A percentile compares a stretch with the other conserved stretches of the same genome.
Conservation (phyloP, 2,797 vertebrate genomes). For the Acropternis orthonyx region DNA sequence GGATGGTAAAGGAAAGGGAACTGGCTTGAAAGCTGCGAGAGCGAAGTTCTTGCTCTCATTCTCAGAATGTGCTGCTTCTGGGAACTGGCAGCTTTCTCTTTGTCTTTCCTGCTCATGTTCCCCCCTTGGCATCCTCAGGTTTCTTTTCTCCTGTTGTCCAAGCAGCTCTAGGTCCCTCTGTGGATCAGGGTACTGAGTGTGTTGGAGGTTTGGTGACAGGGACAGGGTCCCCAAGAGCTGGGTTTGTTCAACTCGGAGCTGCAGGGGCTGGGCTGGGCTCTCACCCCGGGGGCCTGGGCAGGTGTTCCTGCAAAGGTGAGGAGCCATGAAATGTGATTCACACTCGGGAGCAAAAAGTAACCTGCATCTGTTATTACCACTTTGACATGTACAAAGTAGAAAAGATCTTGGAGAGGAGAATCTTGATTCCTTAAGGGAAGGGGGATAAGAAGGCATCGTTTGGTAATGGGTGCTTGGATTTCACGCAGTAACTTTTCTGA, state of each 20-base stretch:
- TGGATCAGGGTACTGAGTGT: rapidly evolving
- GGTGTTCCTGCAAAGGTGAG: not conserved
- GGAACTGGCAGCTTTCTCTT: not conserved
- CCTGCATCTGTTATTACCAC: slow-evolving; percentile 3
- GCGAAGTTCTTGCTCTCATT: not conserved
- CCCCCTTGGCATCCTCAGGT: not conserved
- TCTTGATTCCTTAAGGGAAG: not conserved
- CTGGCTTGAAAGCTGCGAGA: not conserved
- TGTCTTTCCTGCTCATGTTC: not conserved
- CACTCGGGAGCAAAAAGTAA: slow-evolving; percentile 26
- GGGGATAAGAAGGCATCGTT: rapidly evolving
- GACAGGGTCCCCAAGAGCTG: rapidly evolving
- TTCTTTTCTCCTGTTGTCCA: rapidly evolving
- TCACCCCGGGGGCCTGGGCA: not conserved
- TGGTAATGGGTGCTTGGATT: not conserved
- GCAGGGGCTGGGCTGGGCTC: not conserved
- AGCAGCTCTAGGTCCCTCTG: not conserved
- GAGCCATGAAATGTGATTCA: not conserved
- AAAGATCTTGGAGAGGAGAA: slow-evolving; percentile 33
- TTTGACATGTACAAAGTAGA: not conserved
- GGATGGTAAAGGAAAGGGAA: not conserved
- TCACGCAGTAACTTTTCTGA: not conserved
- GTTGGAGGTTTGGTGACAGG: not conserved
- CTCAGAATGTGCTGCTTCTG: not conserved
- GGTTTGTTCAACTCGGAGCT: rapidly evolving